These are phyloP conservation scores for Babyrousa celebensis DNA, from an alignment of 2,797 vertebrate species.

Conservation along the genomic window DNA sequence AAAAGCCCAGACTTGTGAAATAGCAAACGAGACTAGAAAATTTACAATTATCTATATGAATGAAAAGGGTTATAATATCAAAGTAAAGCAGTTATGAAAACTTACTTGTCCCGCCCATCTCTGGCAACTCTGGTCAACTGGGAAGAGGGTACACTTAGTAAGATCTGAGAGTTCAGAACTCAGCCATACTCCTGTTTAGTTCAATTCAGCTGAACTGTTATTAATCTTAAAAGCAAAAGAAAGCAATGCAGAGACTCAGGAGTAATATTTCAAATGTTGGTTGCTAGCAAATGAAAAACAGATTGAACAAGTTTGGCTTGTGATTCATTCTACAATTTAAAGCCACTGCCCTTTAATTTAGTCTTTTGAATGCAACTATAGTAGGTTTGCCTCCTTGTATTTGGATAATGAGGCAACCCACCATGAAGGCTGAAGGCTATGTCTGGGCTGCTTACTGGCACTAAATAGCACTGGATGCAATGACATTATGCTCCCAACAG, in stretches of 20 bases:
- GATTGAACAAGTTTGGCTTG: conserved; percentile 62
- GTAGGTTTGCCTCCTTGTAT: conserved; percentile 57
- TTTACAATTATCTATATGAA: conserved; percentile 43
- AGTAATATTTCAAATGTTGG: conserved; percentile 42
- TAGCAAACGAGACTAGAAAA: conserved; percentile 14
- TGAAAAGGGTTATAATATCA: not conserved
- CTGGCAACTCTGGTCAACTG: not conserved
- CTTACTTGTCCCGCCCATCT: not conserved
- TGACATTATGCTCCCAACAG: conserved; percentile 88
- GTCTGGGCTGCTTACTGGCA: conserved; percentile 81
- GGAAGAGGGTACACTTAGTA: not conserved
- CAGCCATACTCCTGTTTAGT: not conserved
- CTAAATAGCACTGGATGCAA: conserved; percentile 73
- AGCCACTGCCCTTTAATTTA: conserved; percentile 64
- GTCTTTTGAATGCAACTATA: conserved; percentile 28
- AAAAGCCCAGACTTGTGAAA: not conserved
- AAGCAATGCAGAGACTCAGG: conserved; percentile 24
- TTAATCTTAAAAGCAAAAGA: conserved; percentile 44
- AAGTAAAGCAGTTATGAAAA: conserved; percentile 33
- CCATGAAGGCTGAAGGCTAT: conserved; percentile 77
- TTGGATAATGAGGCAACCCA: conserved; percentile 73
- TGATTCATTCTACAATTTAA: conserved; percentile 56
- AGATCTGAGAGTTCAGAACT: not conserved
- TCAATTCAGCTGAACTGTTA: not conserved
- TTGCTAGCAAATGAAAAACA: conserved; percentile 70